Evolutionary conservation across 1,140 invertebrate genomes (phyloP).

Genomic region (Pseudachorutes palmiensis): DNA sequence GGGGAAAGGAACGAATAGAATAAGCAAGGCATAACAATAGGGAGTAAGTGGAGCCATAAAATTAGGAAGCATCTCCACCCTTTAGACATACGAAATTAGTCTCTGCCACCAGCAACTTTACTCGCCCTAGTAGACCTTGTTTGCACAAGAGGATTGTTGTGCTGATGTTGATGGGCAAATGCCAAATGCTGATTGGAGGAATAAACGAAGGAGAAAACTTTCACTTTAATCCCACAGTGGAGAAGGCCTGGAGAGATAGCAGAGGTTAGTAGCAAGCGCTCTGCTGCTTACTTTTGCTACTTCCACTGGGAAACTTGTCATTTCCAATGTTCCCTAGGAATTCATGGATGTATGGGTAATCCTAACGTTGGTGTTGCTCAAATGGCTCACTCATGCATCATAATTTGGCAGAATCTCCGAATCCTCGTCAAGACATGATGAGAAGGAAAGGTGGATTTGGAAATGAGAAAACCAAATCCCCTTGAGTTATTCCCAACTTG

Average conservation of each 20-base stretch:
- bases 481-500: constrained; percentile 2
- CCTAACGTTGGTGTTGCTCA: no score
- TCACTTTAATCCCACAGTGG: neutral
- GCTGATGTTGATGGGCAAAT: no score
- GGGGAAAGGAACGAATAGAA: neutral
- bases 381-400: constrained; percentile 8
- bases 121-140: no score
- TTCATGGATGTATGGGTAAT: neutral
- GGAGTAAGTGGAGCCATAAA: no score
- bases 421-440: neutral
- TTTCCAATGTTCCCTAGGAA: neutral
- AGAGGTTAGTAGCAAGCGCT: no score
- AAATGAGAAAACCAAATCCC: neutral
- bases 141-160: no score
- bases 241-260: no score
- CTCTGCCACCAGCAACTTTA: no score
- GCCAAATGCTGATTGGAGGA: neutral
- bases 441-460: neutral
- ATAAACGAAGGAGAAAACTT: neutral
- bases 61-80: no score
- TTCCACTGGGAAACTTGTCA: neutral
- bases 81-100: no score
- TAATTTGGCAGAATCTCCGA: neutral
- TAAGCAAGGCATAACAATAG: neutral
- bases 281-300: neutral